Evolutionary conservation across 2,888 invertebrate species (phyloP), one percentile per base, ranked within the genome.

Genomic region (Xanthostigma xanthostigma): DNA sequence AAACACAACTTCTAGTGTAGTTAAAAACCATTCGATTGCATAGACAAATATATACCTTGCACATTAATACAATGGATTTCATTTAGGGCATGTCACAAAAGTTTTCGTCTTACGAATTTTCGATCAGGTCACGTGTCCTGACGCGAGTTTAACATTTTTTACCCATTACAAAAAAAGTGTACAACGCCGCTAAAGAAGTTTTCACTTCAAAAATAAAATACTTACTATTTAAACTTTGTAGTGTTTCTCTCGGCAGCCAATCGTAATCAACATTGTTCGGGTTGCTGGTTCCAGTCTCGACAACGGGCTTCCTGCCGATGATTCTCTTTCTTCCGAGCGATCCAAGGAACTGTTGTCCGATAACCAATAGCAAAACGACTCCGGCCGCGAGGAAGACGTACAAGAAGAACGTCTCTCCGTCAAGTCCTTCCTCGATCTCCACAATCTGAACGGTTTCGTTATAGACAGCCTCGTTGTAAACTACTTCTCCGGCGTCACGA

Each of bases 341-440:
- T 35, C 88, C 76, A 12, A 95, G 72, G 36, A 89, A 83, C 63
- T 91, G 91, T 63, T 95, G 93, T 1, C 90, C 91, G 52, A 86
- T 76, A 49, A 97, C 91, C 49, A 95, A 71, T 8, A 90, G 73
- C 45, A 97, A 72, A 44, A 96, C 86, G 45, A 82, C 83, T 50
- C 91, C 83, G 3, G 93, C 96, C 14, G 88, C 89, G 53, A 98
- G 75, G 71, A 98, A 88, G 50, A 98, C 77, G 64, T 97, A 97
- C 57, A 99, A 73, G 81, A 98, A 98, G 75, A 97, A 91, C 17
- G 96, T 97, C 75, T 98, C 98, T 17, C 95, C 94, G 65, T 97
- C 97, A 50, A 98, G 74, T 48, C 96, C 95, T 67, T 95, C 94
- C 56, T 97, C 95, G 39, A 97, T 76, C 69, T 99, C 98, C 4